Base-by-base conservation (phyloP, 1,140 invertebrate species). In the Drosophila nikananu region DNA sequence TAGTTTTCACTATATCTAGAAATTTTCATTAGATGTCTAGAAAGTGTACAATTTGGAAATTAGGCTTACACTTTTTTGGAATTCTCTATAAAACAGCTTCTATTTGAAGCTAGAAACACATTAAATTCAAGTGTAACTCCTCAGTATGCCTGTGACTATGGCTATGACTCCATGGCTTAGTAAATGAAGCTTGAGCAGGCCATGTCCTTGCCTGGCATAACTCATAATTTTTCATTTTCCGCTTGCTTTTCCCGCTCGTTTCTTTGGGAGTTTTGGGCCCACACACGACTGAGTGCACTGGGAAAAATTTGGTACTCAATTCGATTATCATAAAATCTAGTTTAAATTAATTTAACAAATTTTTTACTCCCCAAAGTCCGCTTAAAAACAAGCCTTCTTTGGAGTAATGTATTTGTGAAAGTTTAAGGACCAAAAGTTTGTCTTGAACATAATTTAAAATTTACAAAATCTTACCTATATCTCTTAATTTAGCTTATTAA, bases 121-220 rank as follows among this genome's bases (percentile, higher is more conserved):
- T 58, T 13, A 25, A 23, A 13, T 19, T 19, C 7, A 55, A 51
- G 70, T 72, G 44, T 46, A 51, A 21, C 21, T 35, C 27, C 49
- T 55, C 27, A 21, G 48, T 32, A 57, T 54, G 72, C 39, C 57
- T 62, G 49, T 21, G 30, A 30, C 60, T 63, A 59, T 59, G 32
- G 5, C 55, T 59, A 60, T 80, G 68, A 54, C 46, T 72, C 70
- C 83, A 52, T 63, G 78, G 83, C 83, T 86, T 86, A 90, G 66
- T 86, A 89, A 89, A 89, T 90, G 86, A 89, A 90, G 86, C 86
- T 90, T 84, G 59, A 60, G 51, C 77, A 73, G 60, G 65, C 39
- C 52, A 80, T 89, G 86, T 90, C 81, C 86, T 90, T 90, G 86
- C 81, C 58, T 64, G 67, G 71, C 86, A 90, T 90, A 90, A 90